phyloP scores from a whole-genome alignment of 2,888 invertebrate genomes.

The Trissonchulus latispiculum region DNA sequence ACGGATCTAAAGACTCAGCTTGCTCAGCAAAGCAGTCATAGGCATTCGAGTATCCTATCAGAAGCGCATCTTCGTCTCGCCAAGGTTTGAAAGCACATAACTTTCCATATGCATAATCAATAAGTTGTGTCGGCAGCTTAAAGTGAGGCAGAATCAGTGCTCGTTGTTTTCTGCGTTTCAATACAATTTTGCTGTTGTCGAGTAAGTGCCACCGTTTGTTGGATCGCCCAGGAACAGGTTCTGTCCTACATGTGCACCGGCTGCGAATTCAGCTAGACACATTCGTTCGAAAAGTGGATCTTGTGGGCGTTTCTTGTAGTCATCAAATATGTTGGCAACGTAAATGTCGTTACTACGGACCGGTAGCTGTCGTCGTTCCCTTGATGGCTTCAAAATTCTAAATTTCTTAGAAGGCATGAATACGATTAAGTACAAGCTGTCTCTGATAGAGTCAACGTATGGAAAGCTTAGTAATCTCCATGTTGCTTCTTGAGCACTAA shows the following conservation, averaged over 20 bases:
- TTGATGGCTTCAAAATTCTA: neutral
- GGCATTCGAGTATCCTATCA: neutral
- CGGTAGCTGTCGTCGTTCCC: neutral
- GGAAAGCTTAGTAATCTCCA: conserved; percentile 1
- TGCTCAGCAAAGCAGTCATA: neutral
- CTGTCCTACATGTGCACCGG: no score
- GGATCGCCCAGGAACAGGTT: no score
- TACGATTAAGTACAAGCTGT: neutral
- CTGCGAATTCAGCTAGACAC: neutral
- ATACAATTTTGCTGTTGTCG: neutral
- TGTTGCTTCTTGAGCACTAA: conserved; percentile 12
- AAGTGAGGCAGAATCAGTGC: neutral
- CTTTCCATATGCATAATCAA: neutral
- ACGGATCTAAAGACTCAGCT: neutral
- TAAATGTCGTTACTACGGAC: neutral
- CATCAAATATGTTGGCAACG: neutral
- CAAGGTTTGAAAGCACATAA: neutral
- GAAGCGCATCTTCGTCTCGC: neutral
- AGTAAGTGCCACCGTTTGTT: neutral
- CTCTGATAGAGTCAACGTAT: neutral
- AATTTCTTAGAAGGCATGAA: neutral
- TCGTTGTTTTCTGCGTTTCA: neutral
- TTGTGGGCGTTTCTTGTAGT: neutral
- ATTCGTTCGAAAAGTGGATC: neutral
- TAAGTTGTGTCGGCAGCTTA: neutral